Conservation (phyloP, 64 coral and sea anemone species). For the Hydrozoanthus tunicans region DNA sequence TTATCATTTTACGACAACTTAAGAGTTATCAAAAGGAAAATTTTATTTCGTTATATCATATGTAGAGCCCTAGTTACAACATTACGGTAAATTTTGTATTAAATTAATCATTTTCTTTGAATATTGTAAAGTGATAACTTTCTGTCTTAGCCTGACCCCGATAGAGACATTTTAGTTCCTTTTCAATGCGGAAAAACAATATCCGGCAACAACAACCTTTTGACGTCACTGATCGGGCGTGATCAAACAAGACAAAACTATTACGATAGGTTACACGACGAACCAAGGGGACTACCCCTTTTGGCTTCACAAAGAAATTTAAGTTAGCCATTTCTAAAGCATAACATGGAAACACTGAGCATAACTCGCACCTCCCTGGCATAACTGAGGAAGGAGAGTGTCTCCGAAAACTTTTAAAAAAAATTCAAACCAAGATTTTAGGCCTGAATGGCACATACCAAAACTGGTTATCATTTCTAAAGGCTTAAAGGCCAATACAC, state of each 20-base stretch:
- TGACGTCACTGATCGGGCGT: conserved; percentile 33
- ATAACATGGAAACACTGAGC: too few relatives aligned
- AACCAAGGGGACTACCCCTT: background rate
- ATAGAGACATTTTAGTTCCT: background rate
- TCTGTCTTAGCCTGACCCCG: background rate
- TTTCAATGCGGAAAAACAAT: conserved; percentile 4
- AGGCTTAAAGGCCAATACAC: too few relatives aligned
- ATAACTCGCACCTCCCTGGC: too few relatives aligned
- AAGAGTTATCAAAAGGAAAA: background rate
- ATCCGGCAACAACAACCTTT: background rate
- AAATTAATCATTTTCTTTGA: background rate
- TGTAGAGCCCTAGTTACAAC: background rate
- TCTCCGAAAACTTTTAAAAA: too few relatives aligned
- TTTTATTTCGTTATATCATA: background rate
- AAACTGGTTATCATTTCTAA: too few relatives aligned
- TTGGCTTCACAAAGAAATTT: too few relatives aligned
- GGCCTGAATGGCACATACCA: too few relatives aligned
- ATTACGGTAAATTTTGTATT: background rate
- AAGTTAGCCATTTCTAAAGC: too few relatives aligned
- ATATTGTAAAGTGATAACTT: background rate
- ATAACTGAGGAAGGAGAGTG: too few relatives aligned
- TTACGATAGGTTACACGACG: background rate
- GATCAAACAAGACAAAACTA: conserved; percentile 7
- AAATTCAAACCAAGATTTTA: too few relatives aligned
- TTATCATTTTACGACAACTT: background rate